A percentile compares a stretch with the other conserved stretches of the same genome.
These are phyloP conservation scores for Phoenicopterus ruber DNA, from an alignment of 2,113 vertebrate species.

Conservation along the genomic window DNA sequence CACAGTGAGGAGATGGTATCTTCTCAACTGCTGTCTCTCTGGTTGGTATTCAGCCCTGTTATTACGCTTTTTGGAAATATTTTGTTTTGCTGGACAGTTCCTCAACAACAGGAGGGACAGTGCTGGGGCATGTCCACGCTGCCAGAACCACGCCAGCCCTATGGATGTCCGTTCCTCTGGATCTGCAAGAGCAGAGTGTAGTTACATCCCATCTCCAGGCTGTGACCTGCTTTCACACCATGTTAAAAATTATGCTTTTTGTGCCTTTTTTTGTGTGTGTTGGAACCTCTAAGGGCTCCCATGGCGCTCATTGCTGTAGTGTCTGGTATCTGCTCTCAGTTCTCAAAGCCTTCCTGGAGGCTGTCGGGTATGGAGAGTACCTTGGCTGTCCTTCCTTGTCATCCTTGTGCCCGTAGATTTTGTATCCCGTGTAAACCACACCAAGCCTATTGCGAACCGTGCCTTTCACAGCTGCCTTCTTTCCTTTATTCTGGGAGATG, in stretches of 20 bases:
- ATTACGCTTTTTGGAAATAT: neutral
- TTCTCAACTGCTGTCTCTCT: neutral
- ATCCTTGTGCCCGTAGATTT: neutral
- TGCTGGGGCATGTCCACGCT: neutral
- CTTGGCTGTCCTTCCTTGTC: neutral
- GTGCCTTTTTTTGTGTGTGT: neutral
- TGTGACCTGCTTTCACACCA: neutral
- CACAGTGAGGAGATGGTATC: neutral
- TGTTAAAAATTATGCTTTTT: neutral
- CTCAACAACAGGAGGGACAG: neutral
- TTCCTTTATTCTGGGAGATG: neutral
- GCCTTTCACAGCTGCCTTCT: neutral
- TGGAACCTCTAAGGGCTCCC: neutral
- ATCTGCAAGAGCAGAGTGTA: neutral
- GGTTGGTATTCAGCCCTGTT: neutral
- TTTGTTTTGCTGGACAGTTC: conserved; percentile 39
- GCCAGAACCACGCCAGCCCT: neutral
- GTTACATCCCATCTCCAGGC: neutral
- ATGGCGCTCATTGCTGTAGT: neutral
- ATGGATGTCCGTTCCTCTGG: neutral
- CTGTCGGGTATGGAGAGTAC: neutral
- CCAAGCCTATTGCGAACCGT: neutral
- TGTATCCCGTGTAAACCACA: neutral
- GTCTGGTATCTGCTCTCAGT: neutral
- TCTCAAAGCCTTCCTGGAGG: neutral